Percentiles rank a stretch among this genome's conserved stretches.
These are phyloP conservation scores for Tachypleus tridentatus DNA, from an alignment of 1,140 invertebrate species.

Conservation along the genomic window DNA sequence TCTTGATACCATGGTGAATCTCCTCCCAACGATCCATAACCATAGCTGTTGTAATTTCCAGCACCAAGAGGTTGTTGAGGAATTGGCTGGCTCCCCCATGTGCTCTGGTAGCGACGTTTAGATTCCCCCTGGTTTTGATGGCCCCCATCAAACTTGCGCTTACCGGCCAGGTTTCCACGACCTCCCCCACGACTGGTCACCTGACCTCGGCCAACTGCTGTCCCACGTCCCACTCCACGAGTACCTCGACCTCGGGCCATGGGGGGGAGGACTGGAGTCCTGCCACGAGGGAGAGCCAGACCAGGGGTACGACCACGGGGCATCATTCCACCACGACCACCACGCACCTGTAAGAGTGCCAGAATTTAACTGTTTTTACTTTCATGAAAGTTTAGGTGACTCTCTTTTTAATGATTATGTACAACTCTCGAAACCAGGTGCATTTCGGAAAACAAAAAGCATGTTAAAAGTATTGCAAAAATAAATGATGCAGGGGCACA, in stretches of 20 bases:
- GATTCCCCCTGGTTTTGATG: constrained; percentile 90
- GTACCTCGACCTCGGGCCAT: constrained; percentile 19
- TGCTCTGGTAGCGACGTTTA: constrained; percentile 74
- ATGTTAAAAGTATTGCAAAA: too few relatives aligned
- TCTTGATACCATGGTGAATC: constrained; percentile 62
- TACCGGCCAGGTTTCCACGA: constrained; percentile 58
- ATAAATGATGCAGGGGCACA: too few relatives aligned
- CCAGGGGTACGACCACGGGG: constrained; percentile 75
- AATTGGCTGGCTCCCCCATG: constrained; percentile 43
- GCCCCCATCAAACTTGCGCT: constrained; percentile 91
- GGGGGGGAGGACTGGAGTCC: constrained; percentile 42
- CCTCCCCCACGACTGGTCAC: constrained; percentile 13
- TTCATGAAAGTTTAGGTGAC: too few relatives aligned
- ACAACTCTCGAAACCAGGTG: too few relatives aligned
- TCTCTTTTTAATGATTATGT: too few relatives aligned
- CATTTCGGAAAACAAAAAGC: too few relatives aligned
- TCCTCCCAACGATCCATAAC: neutral
- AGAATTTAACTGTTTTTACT: too few relatives aligned
- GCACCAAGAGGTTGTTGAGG: constrained; percentile 53
- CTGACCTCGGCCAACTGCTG: constrained; percentile 48
- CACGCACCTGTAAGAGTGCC: constrained; percentile 18
- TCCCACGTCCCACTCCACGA: constrained; percentile 36
- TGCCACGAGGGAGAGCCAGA: constrained; percentile 39
- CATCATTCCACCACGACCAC: constrained; percentile 61
- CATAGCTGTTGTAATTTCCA: constrained; percentile 25